Evolutionary conservation across 2,888 invertebrate species (phyloP).

Genomic region (Phragmatobia fuliginosa): DNA sequence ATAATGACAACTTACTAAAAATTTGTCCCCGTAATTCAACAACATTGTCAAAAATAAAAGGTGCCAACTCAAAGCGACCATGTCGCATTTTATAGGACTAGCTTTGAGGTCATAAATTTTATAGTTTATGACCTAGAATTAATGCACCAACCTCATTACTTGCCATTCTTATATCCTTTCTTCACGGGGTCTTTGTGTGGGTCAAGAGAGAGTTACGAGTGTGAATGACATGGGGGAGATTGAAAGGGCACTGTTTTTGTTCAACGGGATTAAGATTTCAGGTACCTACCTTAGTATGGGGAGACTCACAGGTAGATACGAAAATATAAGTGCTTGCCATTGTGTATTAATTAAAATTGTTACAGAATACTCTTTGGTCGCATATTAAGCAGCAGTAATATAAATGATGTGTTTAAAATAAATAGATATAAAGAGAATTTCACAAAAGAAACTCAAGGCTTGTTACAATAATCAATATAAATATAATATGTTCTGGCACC

Average conservation of each 20-base stretch:
- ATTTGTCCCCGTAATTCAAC: conserved; percentile 78
- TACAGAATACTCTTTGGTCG: not conserved
- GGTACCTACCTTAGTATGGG: conserved; percentile 34
- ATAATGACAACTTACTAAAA: conserved; percentile 58
- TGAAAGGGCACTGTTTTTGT: conserved; percentile 55
- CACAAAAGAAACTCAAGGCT: not conserved
- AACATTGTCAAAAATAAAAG: conserved; percentile 76
- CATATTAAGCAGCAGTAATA: not conserved
- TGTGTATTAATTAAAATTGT: conserved; percentile 6
- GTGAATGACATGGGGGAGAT: conserved; percentile 67
- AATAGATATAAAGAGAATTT: not conserved
- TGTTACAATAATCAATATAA: not conserved
- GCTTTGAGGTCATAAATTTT: conserved; percentile 76
- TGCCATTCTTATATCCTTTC: conserved; percentile 74
- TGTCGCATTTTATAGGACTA: conserved; percentile 83
- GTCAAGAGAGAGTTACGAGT: conserved; percentile 84
- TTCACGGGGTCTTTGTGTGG: conserved; percentile 75
- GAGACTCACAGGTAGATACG: conserved; percentile 17
- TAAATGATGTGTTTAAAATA: not conserved
- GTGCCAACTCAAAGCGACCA: conserved; percentile 72
- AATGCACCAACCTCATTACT: conserved; percentile 82
- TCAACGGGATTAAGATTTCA: conserved; percentile 50
- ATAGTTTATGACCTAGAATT: conserved; percentile 84
- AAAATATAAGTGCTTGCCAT: conserved; percentile 23
- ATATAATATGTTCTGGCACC: not conserved